Conservation (phyloP, 30 jellyfish, hydroid and myxozoan genomes). For the Clytia hemisphaerica region DNA sequence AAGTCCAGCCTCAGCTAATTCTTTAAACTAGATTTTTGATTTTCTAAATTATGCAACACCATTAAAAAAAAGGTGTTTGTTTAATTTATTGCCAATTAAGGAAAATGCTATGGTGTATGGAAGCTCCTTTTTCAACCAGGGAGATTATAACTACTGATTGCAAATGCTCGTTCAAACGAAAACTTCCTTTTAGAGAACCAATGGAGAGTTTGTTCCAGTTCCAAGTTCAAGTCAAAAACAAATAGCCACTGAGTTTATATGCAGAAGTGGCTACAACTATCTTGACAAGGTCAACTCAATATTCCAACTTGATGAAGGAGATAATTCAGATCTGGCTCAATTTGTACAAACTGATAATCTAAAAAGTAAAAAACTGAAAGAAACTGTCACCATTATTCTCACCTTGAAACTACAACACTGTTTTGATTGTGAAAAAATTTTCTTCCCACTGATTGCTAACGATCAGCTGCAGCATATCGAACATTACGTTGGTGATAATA, state of each 20-base stretch:
- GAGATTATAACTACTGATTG: too few relatives aligned
- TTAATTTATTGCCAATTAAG: too few relatives aligned
- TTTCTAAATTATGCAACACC: too few relatives aligned
- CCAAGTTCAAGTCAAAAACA: slow-evolving; percentile 14
- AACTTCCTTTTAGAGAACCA: slow-evolving; percentile 14
- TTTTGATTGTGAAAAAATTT: slow-evolving; percentile 46
- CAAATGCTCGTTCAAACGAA: too few relatives aligned
- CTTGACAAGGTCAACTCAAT: neutral
- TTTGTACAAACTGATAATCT: slow-evolving; percentile 1
- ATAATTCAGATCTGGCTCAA: slow-evolving; percentile 20
- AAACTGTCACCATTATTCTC: slow-evolving; percentile 52
- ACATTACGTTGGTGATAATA: slow-evolving; percentile 34
- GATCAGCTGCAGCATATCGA: slow-evolving; percentile 86
- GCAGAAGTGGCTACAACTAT: slow-evolving; percentile 28
- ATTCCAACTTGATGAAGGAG: slow-evolving; percentile 19
- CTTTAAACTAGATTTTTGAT: too few relatives aligned
- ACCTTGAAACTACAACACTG: slow-evolving; percentile 51
- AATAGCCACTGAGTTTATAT: slow-evolving; percentile 21
- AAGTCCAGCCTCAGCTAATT: too few relatives aligned
- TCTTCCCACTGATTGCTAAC: slow-evolving; percentile 64
- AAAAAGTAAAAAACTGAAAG: slow-evolving; percentile 56
- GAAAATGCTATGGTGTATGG: too few relatives aligned
- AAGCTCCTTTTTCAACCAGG: too few relatives aligned
- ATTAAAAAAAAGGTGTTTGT: too few relatives aligned
- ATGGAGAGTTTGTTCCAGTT: slow-evolving; percentile 20